Percentiles rank a stretch among this genome's conserved stretches.
phyloP scores from a whole-genome alignment of 1,140 invertebrate genomes.

The Venturia canescens region DNA sequence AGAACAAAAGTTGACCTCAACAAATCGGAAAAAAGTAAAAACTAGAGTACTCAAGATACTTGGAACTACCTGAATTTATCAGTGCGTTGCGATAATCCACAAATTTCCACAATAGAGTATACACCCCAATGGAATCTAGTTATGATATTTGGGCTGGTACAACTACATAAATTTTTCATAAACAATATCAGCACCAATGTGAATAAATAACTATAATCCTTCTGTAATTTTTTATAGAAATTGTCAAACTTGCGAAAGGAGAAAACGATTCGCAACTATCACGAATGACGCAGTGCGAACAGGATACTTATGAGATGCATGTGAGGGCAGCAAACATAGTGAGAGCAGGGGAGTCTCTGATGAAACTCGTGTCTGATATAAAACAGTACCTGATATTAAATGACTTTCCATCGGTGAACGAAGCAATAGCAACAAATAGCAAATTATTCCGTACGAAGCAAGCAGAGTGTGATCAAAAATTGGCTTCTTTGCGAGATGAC shows the following conservation, averaged over 20 bases:
- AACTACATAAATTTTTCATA: too few species aligned
- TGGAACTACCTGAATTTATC: too few species aligned
- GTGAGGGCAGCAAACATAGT: slow-evolving; percentile 96
- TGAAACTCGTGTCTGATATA: slow-evolving; percentile 97
- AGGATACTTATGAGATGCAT: slow-evolving; percentile 98
- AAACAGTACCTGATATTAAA: slow-evolving; percentile 98
- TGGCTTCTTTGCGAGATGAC: slow-evolving; percentile 94
- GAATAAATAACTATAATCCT: too few species aligned
- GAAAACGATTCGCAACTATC: slow-evolving; percentile 94
- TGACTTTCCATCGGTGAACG: slow-evolving; percentile 97
- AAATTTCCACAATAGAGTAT: too few species aligned
- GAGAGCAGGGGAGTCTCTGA: slow-evolving; percentile 94
- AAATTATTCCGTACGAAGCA: slow-evolving; percentile 93
- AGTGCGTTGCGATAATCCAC: too few species aligned
- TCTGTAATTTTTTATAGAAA: slow-evolving; percentile 81
- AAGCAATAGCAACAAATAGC: slow-evolving; percentile 94
- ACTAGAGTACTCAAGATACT: too few species aligned
- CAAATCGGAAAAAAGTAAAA: too few species aligned
- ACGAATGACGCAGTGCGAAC: slow-evolving; percentile 93
- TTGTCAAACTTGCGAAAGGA: slow-evolving; percentile 94
- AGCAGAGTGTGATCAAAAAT: slow-evolving; percentile 94
- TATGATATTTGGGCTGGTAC: too few species aligned
- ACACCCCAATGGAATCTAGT: too few species aligned
- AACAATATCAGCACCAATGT: too few species aligned
- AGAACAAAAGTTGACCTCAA: too few species aligned